Conservation (phyloP, 1,140 invertebrate genomes). For the Anadara kagoshimensis region DNA sequence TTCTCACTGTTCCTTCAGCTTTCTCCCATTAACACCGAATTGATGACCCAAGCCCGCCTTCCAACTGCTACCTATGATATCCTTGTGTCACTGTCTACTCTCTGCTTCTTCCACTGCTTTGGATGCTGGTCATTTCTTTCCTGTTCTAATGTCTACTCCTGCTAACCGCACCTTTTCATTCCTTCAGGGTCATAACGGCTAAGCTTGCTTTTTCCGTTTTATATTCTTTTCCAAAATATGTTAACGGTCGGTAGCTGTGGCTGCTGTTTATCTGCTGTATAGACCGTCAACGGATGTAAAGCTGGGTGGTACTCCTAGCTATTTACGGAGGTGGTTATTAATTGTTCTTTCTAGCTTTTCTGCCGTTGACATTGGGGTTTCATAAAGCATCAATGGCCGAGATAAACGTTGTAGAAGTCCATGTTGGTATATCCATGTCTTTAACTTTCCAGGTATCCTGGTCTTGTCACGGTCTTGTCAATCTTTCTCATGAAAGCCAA, state of each 20-base stretch:
- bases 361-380: slow-evolving; percentile 14
- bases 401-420: slow-evolving; percentile 25
- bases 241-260: slow-evolving; percentile 30
- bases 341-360: slow-evolving; percentile 21
- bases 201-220: slow-evolving; percentile 18
- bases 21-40: slow-evolving; percentile 3
- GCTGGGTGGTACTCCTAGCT: slow-evolving; percentile 17
- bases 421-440: slow-evolving; percentile 36
- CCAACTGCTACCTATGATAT: slow-evolving; percentile 1
- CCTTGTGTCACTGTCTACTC: background rate
- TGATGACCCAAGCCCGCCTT: slow-evolving; percentile 1
- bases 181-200: background rate
- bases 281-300: slow-evolving; percentile 32
- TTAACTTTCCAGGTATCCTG: slow-evolving; percentile 35
- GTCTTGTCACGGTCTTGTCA: slow-evolving; percentile 28
- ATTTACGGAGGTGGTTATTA: slow-evolving; percentile 17
- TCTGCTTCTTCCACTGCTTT: slow-evolving; percentile 17
- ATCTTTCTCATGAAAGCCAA: too few relatives aligned
- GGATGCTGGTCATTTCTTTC: slow-evolving; percentile 9
- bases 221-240: slow-evolving; percentile 22
- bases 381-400: slow-evolving; percentile 24
- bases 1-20: background rate
- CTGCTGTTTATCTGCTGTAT: slow-evolving; percentile 27
- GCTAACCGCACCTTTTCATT: too few relatives aligned
- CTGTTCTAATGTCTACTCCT: slow-evolving; percentile 14